Base-by-base conservation (phyloP, 1,140 invertebrate species). In the Lasioglossum baleicum region DNA sequence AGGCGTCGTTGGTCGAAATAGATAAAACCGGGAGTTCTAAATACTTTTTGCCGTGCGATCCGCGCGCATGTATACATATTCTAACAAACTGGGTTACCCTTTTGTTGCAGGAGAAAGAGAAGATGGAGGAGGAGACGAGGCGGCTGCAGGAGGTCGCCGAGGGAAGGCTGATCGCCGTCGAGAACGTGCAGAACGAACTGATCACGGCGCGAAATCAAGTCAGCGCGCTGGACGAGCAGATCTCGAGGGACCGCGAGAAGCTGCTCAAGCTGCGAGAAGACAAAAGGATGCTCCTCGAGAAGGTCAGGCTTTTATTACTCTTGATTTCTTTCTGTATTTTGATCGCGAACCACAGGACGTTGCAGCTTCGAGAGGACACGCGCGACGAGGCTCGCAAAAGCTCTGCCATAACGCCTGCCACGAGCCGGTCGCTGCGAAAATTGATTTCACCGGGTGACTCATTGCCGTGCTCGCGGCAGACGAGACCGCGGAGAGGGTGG, bases 71-170 rank as follows among this genome's bases (percentile, higher is more conserved):
- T 11, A n/a, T 26, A 10, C 22, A 1, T 26, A 22, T 26, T 42
- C 60, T 75, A 13, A 53, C n/a, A 3, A 75, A 68, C 13, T 51
- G n/a, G 64, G 42, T 63, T 80, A 63, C 58, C 35, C 3, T 67
- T 76, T 5, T 3, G 53, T 88, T 88, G 4, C 80, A 95, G 94
- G 94, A 94, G 82, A 94, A 94, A 80, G 83, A 88, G 56, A 90
- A 91, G 13, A 58, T 94, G 2, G 90, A 94, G 74, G 87, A 88
- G 10, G 92, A 94, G 63, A 73, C 93, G 0, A 89, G 90, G 67
- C 88, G 88, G 0, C 84, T 90, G 17, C 90, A 91, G 48, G 90
- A 92, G 11, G 79, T 90, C 8, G 88, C 86, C 10, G 88, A 92
- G 65, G 90, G 93, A 60, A 88, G 86, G 71, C 83, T 86, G 51